These are phyloP conservation scores for Timema cristinae DNA, from an alignment of 2,888 invertebrate genomes.

Conservation along the genomic window DNA sequence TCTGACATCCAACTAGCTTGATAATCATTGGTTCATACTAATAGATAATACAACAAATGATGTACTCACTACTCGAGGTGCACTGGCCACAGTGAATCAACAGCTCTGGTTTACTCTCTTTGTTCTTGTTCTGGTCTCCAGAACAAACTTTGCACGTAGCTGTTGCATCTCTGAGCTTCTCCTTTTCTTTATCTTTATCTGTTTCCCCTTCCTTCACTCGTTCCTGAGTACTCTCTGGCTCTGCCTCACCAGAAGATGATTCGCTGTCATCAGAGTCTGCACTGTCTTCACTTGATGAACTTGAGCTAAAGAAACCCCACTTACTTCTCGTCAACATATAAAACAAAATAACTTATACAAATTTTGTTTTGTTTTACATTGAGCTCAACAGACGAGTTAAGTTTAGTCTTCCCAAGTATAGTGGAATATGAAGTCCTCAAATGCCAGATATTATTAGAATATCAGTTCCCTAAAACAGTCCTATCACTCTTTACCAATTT, in stretches of 20 bases:
- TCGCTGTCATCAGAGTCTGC: conserved; percentile 43
- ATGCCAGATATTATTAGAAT: too few relatives aligned
- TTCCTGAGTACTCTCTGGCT: conserved; percentile 32
- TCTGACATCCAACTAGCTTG: too few relatives aligned
- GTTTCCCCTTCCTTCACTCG: conserved; percentile 41
- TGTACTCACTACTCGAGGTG: conserved; percentile 54
- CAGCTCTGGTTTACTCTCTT: conserved; percentile 50
- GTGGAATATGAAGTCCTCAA: too few relatives aligned
- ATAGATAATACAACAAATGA: too few relatives aligned
- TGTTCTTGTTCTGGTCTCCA: conserved; percentile 45
- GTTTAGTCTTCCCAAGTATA: too few relatives aligned
- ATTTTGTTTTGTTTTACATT: too few relatives aligned
- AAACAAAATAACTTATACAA: too few relatives aligned
- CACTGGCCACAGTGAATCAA: conserved; percentile 59
- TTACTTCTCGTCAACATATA: too few relatives aligned
- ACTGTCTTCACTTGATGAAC: conserved; percentile 47
- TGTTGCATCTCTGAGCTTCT: conserved; percentile 23
- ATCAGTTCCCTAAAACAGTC: too few relatives aligned
- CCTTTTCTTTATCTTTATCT: conserved; percentile 32
- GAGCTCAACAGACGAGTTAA: too few relatives aligned
- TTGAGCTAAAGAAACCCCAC: conserved; percentile 37
- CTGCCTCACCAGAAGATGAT: conserved; percentile 31
- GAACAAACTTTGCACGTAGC: conserved; percentile 50
- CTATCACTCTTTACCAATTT: too few relatives aligned
- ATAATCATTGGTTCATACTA: too few relatives aligned